Conservation (phyloP, 2,113 vertebrate genomes). For the Bathybates hornii region DNA sequence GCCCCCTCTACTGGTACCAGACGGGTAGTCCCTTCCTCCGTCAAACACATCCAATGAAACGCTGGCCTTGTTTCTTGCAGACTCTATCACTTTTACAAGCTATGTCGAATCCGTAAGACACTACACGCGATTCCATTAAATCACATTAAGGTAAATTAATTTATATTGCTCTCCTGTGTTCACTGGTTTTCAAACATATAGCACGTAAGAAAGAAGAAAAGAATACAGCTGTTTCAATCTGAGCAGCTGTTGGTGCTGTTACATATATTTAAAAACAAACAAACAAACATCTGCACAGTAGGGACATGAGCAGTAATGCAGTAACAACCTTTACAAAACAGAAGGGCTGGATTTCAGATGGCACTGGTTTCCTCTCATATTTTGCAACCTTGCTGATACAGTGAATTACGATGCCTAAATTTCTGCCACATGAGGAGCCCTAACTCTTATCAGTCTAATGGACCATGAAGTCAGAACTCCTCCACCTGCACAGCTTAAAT, state of each 20-base stretch:
- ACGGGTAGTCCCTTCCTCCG: background rate
- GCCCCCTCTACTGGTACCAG: constrained; percentile 61
- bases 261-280: background rate
- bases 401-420: constrained; percentile 53
- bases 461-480: constrained; percentile 69
- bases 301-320: constrained; percentile 23
- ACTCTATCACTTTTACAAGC: background rate
- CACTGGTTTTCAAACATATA: background rate
- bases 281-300: constrained; percentile 2
- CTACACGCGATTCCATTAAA: background rate
- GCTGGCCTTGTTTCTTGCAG: background rate
- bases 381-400: constrained; percentile 53
- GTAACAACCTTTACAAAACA: constrained; percentile 38
- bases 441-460: constrained; percentile 64
- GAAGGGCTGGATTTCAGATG: constrained; percentile 46
- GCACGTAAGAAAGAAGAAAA: background rate
- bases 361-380: constrained; percentile 31
- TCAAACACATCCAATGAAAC: background rate
- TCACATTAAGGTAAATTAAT: background rate
- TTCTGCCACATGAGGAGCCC: constrained; percentile 53
- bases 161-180: background rate
- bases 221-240: background rate
- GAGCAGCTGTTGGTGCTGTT: background rate
- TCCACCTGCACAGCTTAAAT: constrained; percentile 65
- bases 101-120: background rate